phyloP scores from a whole-genome alignment of 2,888 invertebrate species.

The Nomada flava region DNA sequence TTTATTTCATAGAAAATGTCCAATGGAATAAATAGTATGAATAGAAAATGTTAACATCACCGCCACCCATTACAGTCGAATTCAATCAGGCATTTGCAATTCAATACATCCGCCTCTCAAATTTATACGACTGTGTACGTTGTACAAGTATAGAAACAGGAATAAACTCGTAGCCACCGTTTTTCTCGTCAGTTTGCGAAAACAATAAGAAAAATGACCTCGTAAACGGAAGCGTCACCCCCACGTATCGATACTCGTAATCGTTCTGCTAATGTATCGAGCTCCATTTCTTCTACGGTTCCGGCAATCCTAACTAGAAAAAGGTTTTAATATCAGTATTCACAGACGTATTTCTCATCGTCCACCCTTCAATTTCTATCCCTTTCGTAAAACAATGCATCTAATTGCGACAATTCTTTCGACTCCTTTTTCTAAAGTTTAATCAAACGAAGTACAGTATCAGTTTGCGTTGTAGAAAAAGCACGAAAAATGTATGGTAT shows the following conservation, averaged over 20 bases:
- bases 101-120: constrained; percentile 7
- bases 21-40: constrained; percentile 22
- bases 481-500: neutral
- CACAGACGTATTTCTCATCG: neutral
- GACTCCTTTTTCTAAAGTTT: neutral
- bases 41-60: constrained; percentile 17
- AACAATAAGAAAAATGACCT: constrained; percentile 50
- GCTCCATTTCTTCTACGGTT: constrained; percentile 31
- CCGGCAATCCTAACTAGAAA: neutral
- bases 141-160: neutral
- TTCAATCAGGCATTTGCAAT: constrained; percentile 22
- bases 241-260: constrained; percentile 57
- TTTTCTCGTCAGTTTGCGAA: constrained; percentile 49
- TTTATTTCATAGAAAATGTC: neutral
- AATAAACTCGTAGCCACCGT: neutral
- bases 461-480: neutral
- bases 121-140: constrained; percentile 36
- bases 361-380: constrained; percentile 4
- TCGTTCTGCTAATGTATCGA: constrained; percentile 53
- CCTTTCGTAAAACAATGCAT: constrained; percentile 2
- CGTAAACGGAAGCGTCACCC: constrained; percentile 56
- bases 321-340: constrained; percentile 34
- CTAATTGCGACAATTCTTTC: neutral
- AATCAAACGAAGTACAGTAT: constrained; percentile 11
- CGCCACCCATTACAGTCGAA: constrained; percentile 10